Evolutionary conservation across 2,113 vertebrate genomes (phyloP), one percentile per base, ranked within the genome.

Genomic region (Asarcornis scutulata): DNA sequence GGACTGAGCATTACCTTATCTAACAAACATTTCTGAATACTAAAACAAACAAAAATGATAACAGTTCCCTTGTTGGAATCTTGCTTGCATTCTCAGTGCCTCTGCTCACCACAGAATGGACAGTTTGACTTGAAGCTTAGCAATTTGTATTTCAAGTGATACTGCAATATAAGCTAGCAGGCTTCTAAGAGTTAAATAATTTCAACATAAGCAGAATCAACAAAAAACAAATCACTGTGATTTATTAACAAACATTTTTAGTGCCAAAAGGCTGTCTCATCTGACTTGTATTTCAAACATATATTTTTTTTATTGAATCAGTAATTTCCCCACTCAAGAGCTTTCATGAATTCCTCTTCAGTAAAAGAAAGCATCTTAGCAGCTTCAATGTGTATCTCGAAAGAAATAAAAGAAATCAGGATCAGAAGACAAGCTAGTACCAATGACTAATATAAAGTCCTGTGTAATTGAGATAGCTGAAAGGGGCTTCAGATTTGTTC

Each of bases 341-440:
- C 98, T 97, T 99, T 99, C 98, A 99, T 98, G 94, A 99, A 99
- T 95, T 99, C 99, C 11, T 99, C 99, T 97, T 99, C 99, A 9
- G 99, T 99, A 91, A 99, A 99, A 40, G 99, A 99, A 68, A 99
- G 97, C 98, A 99, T 98, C 98, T 98, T 99, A 52, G 99, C 98
- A 93, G 99, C 99, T 98, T 99, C 99, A 76, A 99, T 98, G 93
- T 99, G 99, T 99, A 99, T 99, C 99, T 99, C 77, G 73, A 92
- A 85, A 86, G 81, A 56, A 82, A 66, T 20, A 38, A 53, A 36
- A 53, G 66, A 13, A 66, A 52, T 74, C 26, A 81, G 26, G 12
- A 62, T 17, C 34, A 78, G 48, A 62, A 92, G 38, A 27, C 67
- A 46, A 64, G 68, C 59, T 11, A 72, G 31, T 21, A 4, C 67